Conservation (phyloP, 2,797 vertebrate species). For the Avahi laniger region DNA sequence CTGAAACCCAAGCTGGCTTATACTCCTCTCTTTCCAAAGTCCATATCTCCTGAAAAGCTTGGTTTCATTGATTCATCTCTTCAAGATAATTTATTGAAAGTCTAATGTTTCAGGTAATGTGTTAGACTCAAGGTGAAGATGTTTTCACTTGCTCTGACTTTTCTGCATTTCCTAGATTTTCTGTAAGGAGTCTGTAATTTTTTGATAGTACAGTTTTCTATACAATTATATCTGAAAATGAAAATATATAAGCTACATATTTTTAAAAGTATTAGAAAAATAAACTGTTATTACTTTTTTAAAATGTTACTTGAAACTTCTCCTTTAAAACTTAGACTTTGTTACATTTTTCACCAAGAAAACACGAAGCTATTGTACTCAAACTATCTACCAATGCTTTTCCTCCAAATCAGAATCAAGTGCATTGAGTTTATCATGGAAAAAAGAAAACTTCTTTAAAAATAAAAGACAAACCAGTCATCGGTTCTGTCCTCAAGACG, state of each 20-base stretch:
- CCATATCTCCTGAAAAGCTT: not conserved
- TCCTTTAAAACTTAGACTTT: not conserved
- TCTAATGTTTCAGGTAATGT: not conserved
- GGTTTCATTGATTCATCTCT: not conserved
- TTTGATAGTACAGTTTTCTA: not conserved
- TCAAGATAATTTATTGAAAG: not conserved
- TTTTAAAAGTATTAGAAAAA: not conserved
- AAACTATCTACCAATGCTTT: not conserved
- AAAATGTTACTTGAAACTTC: not conserved
- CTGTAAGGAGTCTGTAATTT: too few species aligned
- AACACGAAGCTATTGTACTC: not conserved
- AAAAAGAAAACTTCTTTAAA: not conserved
- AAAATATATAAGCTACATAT: not conserved
- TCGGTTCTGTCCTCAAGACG: not conserved
- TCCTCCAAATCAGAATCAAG: not conserved
- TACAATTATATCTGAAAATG: slow-evolving; percentile 25
- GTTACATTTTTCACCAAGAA: not conserved
- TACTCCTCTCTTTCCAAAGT: not conserved
- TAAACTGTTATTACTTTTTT: not conserved
- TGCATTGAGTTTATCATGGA: not conserved
- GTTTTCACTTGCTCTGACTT: not conserved
- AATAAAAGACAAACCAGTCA: not conserved
- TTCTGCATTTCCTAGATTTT: not conserved
- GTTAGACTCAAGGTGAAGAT: not conserved
- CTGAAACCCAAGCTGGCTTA: not conserved